Percentiles rank a stretch among this genome's conserved stretches.
Conservation (phyloP, 2,113 vertebrate genomes). For the Bambusicola thoracicus region DNA sequence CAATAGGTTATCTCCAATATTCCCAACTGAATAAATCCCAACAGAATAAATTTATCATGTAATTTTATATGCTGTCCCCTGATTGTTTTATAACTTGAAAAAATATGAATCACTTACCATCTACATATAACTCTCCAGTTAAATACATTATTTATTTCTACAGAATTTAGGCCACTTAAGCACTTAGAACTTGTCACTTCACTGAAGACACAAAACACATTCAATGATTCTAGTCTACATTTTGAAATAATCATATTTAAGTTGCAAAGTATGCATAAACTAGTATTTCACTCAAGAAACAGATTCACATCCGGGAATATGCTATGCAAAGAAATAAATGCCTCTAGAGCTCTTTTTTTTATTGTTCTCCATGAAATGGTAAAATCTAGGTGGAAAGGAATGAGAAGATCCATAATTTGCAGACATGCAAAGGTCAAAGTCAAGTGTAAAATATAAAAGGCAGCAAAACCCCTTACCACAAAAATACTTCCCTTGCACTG, state of each 20-base stretch:
- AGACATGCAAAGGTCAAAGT: background rate
- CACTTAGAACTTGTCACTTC: background rate
- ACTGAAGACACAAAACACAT: background rate
- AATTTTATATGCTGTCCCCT: too few species aligned
- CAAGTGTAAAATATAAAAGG: background rate
- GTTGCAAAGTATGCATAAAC: constrained; percentile 28
- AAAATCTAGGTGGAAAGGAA: background rate
- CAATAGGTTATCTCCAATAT: background rate
- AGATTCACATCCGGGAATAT: background rate
- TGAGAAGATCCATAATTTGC: background rate
- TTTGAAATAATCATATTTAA: background rate
- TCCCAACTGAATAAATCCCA: background rate
- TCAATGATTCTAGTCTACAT: background rate
- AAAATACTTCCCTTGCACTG: background rate
- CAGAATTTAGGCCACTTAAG: background rate
- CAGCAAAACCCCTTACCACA: background rate
- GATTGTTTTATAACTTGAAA: background rate
- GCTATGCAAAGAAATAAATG: background rate
- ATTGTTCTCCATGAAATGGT: background rate
- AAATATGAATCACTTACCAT: background rate
- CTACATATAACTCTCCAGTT: background rate
- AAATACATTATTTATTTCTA: constrained; percentile 26
- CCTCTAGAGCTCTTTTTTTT: background rate
- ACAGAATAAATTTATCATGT: too few species aligned
- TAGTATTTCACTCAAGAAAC: background rate